Evolutionary conservation across 2,888 invertebrate genomes (phyloP), one percentile per base, ranked within the genome.

Genomic region (Papilio elwesi): DNA sequence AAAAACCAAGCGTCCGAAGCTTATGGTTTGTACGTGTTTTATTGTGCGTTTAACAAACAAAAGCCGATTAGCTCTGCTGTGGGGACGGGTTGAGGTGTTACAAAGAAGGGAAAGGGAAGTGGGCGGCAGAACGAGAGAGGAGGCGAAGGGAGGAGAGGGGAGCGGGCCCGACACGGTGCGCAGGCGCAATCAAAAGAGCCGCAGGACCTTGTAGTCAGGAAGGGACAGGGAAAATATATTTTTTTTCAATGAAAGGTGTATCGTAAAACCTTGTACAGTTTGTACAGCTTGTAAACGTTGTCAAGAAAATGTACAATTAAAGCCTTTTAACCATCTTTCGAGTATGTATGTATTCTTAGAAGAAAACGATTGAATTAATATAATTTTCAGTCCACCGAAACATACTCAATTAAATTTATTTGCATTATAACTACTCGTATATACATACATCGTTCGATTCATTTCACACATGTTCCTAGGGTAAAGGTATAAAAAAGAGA

Each of bases 31-130:
- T 84, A 83, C 87, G 85, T 87, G 89, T 90, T 90, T 90, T 90
- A 86, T 90, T 85, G 81, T 78, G 84, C 81, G 82, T 87, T 90
- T 87, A 88, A 90, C 89, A 90, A 91, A 93, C 91, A 92, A 92
- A 91, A 90, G 89, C 13, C 83, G 86, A 87, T 85, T 80, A 85
- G 85, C 79, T 83, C 81, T 81, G 84, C 85, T 82, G 80, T 81
- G 80, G 81, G 79, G 83, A 43, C 12, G 64, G 65, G 80, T 78
- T 71, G 68, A 73, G 74, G 75, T 70, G 82, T 80, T 81, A 79
- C 76, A 75, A 66, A 76, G 70, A 77, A 76, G 74, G 72, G 74
- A 73, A 43, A 43, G 43, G 43, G 43, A 43, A 9, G 8, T 9
- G 43, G 43, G 4, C 4, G 43, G 6, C 4, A 9, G 43, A 6